These are phyloP conservation scores for Proisotoma minuta DNA, from an alignment of 2,888 invertebrate genomes.

Conservation along the genomic window DNA sequence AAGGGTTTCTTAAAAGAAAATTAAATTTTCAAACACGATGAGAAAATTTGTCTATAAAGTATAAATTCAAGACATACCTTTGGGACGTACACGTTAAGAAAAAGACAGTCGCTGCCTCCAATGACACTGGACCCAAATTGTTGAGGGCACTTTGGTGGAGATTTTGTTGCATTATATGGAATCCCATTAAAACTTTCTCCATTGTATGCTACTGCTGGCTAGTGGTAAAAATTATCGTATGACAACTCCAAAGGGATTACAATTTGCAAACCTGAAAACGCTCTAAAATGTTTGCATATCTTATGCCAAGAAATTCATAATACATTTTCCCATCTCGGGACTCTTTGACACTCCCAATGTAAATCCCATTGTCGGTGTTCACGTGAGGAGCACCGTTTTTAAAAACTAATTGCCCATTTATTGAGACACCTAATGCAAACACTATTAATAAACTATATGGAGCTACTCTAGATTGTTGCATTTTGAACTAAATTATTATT, in stretches of 20 bases:
- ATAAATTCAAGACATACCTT: slow-evolving; percentile 8
- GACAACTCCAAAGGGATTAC: not conserved
- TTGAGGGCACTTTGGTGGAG: slow-evolving; percentile 29
- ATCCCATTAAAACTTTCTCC: not conserved
- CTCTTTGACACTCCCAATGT: slow-evolving; percentile 20
- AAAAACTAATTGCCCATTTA: slow-evolving; percentile 4
- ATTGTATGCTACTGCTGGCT: not conserved
- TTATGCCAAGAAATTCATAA: slow-evolving; percentile 30
- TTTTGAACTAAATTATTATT: no score
- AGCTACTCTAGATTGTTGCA: no score
- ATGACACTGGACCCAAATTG: not conserved
- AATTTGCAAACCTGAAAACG: slow-evolving; percentile 27
- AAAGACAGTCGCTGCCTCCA: slow-evolving; percentile 32
- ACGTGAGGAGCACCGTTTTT: slow-evolving; percentile 25
- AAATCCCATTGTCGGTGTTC: slow-evolving; percentile 22
- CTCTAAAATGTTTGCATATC: slow-evolving; percentile 28
- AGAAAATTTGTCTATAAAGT: no score
- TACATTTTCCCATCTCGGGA: slow-evolving; percentile 16
- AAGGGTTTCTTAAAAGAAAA: slow-evolving; percentile 13
- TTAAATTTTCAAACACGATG: not conserved
- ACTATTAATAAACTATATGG: not conserved
- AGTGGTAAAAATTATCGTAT: not conserved
- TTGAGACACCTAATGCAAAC: not conserved
- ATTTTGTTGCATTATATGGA: not conserved
- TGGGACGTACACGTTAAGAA: slow-evolving; percentile 23